Conservation (phyloP, 1,140 invertebrate genomes). For the Drusus annulatus region DNA sequence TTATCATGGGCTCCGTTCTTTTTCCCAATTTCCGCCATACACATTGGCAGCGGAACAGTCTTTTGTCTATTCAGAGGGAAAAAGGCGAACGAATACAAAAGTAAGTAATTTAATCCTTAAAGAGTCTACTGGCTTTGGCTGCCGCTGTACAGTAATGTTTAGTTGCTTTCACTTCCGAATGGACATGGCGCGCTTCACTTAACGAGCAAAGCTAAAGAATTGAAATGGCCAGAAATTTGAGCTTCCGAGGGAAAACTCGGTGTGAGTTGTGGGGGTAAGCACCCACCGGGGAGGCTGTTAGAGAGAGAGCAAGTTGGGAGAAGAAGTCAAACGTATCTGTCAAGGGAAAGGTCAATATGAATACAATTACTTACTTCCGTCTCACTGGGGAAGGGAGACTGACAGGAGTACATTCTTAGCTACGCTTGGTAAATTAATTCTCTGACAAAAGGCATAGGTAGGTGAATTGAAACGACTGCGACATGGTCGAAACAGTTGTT, state of each 20-base stretch:
- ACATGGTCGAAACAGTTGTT: slow-evolving; percentile 11
- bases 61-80: slow-evolving; percentile 31
- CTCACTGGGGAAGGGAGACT: slow-evolving; percentile 26
- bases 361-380: slow-evolving; percentile 48
- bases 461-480: slow-evolving; percentile 22
- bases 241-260: background rate
- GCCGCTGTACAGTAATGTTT: slow-evolving; percentile 37
- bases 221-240: slow-evolving; percentile 27
- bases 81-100: slow-evolving; percentile 31
- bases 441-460: slow-evolving; percentile 21
- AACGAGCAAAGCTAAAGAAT: slow-evolving; percentile 11
- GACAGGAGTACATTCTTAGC: slow-evolving; percentile 29
- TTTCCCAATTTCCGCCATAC: slow-evolving; percentile 18
- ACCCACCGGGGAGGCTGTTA: background rate
- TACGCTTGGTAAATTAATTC: slow-evolving; percentile 35
- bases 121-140: slow-evolving; percentile 10
- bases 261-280: background rate
- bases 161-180: slow-evolving; percentile 37
- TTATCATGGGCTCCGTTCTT: slow-evolving; percentile 5
- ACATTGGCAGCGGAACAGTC: slow-evolving; percentile 31
- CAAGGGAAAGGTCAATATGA: slow-evolving; percentile 49
- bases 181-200: slow-evolving; percentile 28
- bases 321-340: slow-evolving; percentile 45
- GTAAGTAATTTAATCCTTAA: slow-evolving; percentile 52
- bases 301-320: slow-evolving; percentile 23